Base-by-base conservation (phyloP, 2,113 vertebrate genomes). In the Bufo gargarizans region DNA sequence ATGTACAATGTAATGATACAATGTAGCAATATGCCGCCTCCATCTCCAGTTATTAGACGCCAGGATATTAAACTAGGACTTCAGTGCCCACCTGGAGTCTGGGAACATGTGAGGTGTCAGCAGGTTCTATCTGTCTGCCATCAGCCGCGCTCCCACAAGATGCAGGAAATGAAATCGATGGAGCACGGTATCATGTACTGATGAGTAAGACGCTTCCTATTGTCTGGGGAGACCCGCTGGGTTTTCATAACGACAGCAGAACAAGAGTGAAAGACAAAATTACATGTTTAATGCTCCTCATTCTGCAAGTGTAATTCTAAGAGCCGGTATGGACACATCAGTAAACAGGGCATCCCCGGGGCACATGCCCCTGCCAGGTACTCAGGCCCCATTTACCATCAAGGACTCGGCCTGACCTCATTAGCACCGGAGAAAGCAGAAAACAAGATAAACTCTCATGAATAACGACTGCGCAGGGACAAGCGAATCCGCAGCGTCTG, bases 151-250 rank as follows among this genome's bases (percentile, higher is more conserved):
- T 90, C 86, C 67, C 88, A 82, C 77, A 79, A 89, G 88, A 90
- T 90, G 77, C 8, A 55, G 79, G 91, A 92, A 93, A 93, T 92
- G 91, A 93, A 93, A 92, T 69, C 58, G 80, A 78, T 74, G 89
- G 82, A 86, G 76, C 74, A 22, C 22, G 56, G 58, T 55, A 77
- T 43, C 86, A 74, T 59, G 43, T 88, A 77, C 53, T 84, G 84
- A 89, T 90, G 91, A 91, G 71, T 72, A 71, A 69, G 61, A 77
- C 53, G 78, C 86, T 84, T 90, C 87, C 82, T 89, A 89, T 86
- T 43, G 84, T 79, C 49, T 78, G 67, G 71, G 56, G 79, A 77
- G 71, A 5, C 49, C 82, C 6, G 33, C 59, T 47, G 78, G 83
- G 90, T 86, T 87, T 92, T 85, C 55, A 90, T 90, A 92, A 59